phyloP scores from a whole-genome alignment of 64 coral and sea anemone genomes.

The Montipora efflorescens region DNA sequence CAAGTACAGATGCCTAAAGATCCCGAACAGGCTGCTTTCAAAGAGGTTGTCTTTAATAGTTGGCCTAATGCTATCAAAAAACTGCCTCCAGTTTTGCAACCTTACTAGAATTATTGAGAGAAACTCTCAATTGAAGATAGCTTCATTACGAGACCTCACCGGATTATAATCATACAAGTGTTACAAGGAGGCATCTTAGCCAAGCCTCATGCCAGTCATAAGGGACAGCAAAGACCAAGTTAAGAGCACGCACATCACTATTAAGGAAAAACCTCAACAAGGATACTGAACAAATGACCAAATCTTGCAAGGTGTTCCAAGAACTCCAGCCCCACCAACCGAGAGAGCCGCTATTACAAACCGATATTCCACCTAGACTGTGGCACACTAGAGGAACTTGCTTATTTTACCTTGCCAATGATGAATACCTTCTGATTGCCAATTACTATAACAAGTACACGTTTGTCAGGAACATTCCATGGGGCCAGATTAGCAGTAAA shows the following conservation, averaged over 20 bases:
- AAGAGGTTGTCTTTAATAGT: constrained; percentile 29
- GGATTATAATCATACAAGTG: constrained; percentile 12
- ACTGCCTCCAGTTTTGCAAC: constrained; percentile 1
- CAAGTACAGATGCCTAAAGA: neutral
- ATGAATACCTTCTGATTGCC: neutral
- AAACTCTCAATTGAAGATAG: constrained; percentile 61
- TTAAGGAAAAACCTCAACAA: too few species aligned
- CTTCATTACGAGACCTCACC: neutral
- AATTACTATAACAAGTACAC: constrained; percentile 28
- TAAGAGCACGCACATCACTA: too few species aligned
- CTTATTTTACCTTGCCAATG: constrained; percentile 5
- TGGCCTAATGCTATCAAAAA: constrained; percentile 54
- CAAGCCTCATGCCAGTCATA: constrained; percentile 54
- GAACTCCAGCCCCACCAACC: constrained; percentile 36
- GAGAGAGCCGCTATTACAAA: constrained; percentile 33
- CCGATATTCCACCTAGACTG: constrained; percentile 41
- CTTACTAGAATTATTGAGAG: constrained; percentile 65
- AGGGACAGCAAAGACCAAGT: neutral
- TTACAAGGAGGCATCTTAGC: constrained; percentile 41
- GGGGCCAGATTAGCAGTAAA: neutral
- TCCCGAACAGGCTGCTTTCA: constrained; percentile 15
- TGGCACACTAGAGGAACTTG: constrained; percentile 51
- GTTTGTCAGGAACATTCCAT: constrained; percentile 42
- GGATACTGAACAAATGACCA: too few species aligned
- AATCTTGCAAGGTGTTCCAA: constrained; percentile 9